Conservation (phyloP, 1,140 invertebrate species). For the Polypedilum vanderplanki region DNA sequence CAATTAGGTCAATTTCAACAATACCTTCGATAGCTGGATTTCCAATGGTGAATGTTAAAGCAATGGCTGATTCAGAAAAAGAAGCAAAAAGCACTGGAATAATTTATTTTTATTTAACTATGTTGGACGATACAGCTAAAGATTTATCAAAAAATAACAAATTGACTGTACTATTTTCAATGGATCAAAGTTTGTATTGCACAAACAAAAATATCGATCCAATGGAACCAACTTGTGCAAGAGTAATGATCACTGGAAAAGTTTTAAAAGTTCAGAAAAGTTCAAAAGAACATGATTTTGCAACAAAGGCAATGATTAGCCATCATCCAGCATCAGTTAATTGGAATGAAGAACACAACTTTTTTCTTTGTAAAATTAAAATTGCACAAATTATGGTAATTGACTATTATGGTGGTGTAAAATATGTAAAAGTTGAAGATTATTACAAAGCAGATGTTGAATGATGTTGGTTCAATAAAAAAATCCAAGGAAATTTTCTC, state of each 20-base stretch:
- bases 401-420: constrained; percentile 70
- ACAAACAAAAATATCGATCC: constrained; percentile 57
- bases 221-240: constrained; percentile 72
- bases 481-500: too few species aligned
- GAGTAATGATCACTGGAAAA: constrained; percentile 62
- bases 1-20: constrained; percentile 65
- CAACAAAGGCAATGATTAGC: constrained; percentile 54
- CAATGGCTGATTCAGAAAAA: constrained; percentile 62
- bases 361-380: constrained; percentile 66
- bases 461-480: too few species aligned
- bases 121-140: constrained; percentile 62
- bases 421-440: constrained; percentile 53
- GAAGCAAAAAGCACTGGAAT: constrained; percentile 59
- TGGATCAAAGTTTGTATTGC: constrained; percentile 64
- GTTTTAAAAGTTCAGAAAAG: constrained; percentile 51
- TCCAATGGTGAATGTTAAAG: constrained; percentile 68
- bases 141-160: constrained; percentile 62
- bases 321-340: constrained; percentile 61
- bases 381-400: constrained; percentile 62
- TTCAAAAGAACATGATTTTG: constrained; percentile 53
- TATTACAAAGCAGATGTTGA: constrained; percentile 45
- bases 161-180: constrained; percentile 57
- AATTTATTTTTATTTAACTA: constrained; percentile 70
- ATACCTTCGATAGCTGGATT: constrained; percentile 53
- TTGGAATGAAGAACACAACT: constrained; percentile 62